Evolutionary conservation across 2,113 vertebrate genomes (phyloP), one percentile per base, ranked within the genome.

Genomic region (Seriola dumerili): DNA sequence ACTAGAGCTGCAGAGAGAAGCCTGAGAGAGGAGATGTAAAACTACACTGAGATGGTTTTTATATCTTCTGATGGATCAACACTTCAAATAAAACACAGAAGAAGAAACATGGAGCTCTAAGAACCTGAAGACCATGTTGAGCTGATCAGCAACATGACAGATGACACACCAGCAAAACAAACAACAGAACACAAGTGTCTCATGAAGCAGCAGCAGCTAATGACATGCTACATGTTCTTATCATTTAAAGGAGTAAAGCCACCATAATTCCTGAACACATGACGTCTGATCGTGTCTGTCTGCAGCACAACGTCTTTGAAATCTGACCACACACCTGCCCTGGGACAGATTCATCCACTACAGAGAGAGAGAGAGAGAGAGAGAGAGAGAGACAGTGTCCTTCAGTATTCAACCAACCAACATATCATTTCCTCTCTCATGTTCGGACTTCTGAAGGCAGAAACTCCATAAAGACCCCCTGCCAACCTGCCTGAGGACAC

Each of bases 391-490:
- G 36, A 40, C 19, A n/a, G 52, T 29, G 74, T 80, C 72, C 82
- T 80, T 85, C 80, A 84, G 78, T 21, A 59, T 71, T 64, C 75
- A 88, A 52, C 19, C 0, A 62, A 82, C 84, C 64, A 76, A 81
- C 73, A 74, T 72, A 86, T 74, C 54, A 79, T 83, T 88, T 90
- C 86, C 85, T 85, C 81, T 83, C 73, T 88, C 83, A 69, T 90
- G 85, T 91, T 85, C 84, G 75, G 80, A 86, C 86, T 90, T 88
- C 90, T 78, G 85, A 86, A 76, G 83, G 78, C 78, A 73, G 54
- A 81, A 77, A 70, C 74, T 64, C 40, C 65, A 88, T 72, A 78
- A 89, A 81, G 83, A 86, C 85, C 78, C 72, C 71, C 83, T 40
- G 68, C 87, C 80, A 86, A 84, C 78, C 83, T 75, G 85, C 87